Conservation (phyloP, 2,113 vertebrate species). For the Todiramphus saurophagus region DNA sequence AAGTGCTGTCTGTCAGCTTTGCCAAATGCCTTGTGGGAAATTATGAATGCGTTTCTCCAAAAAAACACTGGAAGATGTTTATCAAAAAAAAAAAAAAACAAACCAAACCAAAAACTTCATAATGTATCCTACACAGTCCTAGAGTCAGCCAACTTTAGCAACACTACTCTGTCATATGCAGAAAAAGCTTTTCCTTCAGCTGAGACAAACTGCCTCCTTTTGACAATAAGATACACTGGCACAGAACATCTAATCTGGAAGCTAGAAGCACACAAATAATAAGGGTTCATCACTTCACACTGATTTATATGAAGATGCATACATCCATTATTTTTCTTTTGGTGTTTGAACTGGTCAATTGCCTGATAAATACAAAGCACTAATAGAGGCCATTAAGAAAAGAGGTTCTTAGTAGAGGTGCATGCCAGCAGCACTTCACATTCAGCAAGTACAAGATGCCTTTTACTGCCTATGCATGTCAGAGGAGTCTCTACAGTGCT, state of each 20-base stretch:
- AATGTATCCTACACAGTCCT: not conserved
- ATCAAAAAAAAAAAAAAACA: not conserved
- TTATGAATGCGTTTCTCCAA: not conserved
- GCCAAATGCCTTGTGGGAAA: not conserved
- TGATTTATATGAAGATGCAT: not conserved
- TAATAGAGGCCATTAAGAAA: not conserved
- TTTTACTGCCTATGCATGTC: not conserved
- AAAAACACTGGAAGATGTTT: not conserved
- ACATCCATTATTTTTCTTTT: not conserved
- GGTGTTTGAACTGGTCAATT: not conserved
- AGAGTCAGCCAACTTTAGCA: conserved; percentile 35
- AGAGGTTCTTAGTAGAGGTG: not conserved
- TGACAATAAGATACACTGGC: conserved; percentile 51
- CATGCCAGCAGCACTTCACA: not conserved
- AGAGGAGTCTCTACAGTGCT: not conserved
- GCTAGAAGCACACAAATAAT: conserved; percentile 19
- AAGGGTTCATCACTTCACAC: not conserved
- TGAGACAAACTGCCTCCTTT: conserved; percentile 45
- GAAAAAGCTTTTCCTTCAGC: conserved; percentile 46
- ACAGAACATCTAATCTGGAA: conserved; percentile 29
- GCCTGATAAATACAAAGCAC: not conserved
- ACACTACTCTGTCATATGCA: conserved; percentile 7
- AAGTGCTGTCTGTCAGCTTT: not conserved
- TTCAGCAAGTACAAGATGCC: not conserved
- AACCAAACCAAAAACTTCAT: not conserved